A percentile compares a stretch with the other conserved stretches of the same genome.
phyloP scores from a whole-genome alignment of 1,140 invertebrate species.

The Theocolax elegans region DNA sequence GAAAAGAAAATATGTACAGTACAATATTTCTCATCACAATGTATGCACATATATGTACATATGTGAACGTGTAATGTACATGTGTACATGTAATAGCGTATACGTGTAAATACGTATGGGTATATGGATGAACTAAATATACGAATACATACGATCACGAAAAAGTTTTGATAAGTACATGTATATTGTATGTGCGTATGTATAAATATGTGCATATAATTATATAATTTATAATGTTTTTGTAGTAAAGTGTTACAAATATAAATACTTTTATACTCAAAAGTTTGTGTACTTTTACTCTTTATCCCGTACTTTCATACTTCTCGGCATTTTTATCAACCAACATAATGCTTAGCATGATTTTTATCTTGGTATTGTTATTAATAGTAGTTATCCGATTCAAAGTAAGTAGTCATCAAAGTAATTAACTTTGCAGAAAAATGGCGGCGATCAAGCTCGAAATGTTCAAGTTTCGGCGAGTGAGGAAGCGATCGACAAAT shows the following conservation, averaged over 20 bases:
- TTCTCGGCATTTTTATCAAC: neutral
- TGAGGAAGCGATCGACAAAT: neutral
- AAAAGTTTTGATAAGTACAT: no score
- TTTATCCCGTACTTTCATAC: constrained; percentile 9
- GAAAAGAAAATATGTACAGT: constrained; percentile 27
- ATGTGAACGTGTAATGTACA: neutral
- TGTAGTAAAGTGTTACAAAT: constrained; percentile 36
- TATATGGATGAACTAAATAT: neutral
- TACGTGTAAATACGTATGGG: neutral
- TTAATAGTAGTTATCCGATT: neutral
- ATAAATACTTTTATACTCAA: constrained; percentile 38
- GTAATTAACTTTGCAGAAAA: constrained; percentile 33
- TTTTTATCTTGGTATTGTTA: neutral
- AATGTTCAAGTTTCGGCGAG: neutral
- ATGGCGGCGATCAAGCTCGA: neutral
- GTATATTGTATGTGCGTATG: constrained; percentile 11
- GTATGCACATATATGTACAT: constrained; percentile 21
- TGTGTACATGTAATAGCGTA: neutral
- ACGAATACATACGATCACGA: constrained; percentile 4
- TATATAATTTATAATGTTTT: constrained; percentile 38
- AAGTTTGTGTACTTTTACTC: constrained; percentile 21
- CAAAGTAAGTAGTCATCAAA: neutral
- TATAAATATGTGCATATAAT: constrained; percentile 32
- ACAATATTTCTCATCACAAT: constrained; percentile 17
- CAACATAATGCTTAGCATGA: constrained; percentile 8